A percentile compares a stretch with the other conserved stretches of the same genome.
phyloP scores from a whole-genome alignment of 2,797 vertebrate genomes.

The Stomatorhinus walkeri region DNA sequence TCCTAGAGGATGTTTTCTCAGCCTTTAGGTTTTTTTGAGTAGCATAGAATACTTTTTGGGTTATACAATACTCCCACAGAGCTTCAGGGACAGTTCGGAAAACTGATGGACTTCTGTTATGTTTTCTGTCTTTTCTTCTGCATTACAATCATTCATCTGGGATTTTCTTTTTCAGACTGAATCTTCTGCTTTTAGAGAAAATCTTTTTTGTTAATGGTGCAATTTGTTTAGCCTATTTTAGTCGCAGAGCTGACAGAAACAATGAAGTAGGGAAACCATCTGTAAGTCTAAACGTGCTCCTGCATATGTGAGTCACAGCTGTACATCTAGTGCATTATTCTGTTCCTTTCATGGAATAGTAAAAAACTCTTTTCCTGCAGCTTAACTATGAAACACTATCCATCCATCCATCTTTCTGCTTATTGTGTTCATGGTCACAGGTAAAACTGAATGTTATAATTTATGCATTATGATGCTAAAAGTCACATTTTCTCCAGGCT shows the following conservation, averaged over 20 bases:
- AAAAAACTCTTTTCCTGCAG: background rate
- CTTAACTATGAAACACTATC: background rate
- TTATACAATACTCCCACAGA: background rate
- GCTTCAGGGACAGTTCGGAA: background rate
- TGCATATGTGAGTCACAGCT: background rate
- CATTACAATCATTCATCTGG: background rate
- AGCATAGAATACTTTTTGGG: background rate
- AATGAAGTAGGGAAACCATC: background rate
- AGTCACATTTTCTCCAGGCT: background rate
- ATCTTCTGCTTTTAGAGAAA: background rate
- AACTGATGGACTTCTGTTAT: background rate
- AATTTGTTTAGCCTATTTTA: background rate
- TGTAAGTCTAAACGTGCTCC: background rate
- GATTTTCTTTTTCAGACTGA: background rate
- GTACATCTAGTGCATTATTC: background rate
- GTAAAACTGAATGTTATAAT: background rate
- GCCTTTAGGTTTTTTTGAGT: background rate
- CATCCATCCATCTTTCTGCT: background rate
- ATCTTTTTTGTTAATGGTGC: background rate
- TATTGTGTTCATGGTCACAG: background rate
- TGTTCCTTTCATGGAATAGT: background rate
- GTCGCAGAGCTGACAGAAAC: background rate
- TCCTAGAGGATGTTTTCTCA: background rate
- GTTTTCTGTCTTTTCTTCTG: background rate
- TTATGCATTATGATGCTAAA: background rate